Conservation (phyloP, 2,888 invertebrate species). For the Cyclophora albipunctata region DNA sequence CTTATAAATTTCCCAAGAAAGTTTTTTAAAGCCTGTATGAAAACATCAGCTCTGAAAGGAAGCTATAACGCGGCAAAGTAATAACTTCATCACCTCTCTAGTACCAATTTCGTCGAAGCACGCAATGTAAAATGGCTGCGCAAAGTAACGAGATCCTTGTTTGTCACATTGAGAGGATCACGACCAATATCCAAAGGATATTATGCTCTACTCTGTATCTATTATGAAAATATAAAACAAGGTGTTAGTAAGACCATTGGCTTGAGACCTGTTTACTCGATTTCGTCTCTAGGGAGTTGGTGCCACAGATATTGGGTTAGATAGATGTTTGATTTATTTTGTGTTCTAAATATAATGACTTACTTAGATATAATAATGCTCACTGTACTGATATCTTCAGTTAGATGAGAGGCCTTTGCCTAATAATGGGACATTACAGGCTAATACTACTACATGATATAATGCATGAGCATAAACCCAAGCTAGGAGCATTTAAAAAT, state of each 20-base stretch:
- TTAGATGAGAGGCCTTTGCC: too few species aligned
- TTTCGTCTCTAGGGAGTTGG: constrained; percentile 11
- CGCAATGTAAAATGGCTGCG: constrained; percentile 8
- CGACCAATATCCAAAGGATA: constrained; percentile 8
- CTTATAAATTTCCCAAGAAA: too few species aligned
- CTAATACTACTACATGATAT: too few species aligned
- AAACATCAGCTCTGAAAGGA: too few species aligned
- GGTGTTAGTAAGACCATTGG: constrained; percentile 27
- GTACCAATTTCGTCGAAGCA: neutral
- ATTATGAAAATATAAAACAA: constrained; percentile 50
- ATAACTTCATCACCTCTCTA: neutral
- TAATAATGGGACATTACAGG: too few species aligned
- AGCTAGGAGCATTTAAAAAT: too few species aligned
- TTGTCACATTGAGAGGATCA: constrained; percentile 3
- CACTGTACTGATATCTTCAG: too few species aligned
- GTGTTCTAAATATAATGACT: too few species aligned
- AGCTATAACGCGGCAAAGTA: neutral
- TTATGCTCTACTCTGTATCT: constrained; percentile 31
- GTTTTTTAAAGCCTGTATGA: too few species aligned
- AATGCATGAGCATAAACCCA: too few species aligned
- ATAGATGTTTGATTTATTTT: too few species aligned
- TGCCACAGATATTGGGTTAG: neutral
- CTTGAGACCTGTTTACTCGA: constrained; percentile 22
- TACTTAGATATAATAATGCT: too few species aligned
- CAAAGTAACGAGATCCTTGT: constrained; percentile 15